Evolutionary conservation across 92 coral and sea anemone species (phyloP).

Genomic region (Epizoanthus stellaris): DNA sequence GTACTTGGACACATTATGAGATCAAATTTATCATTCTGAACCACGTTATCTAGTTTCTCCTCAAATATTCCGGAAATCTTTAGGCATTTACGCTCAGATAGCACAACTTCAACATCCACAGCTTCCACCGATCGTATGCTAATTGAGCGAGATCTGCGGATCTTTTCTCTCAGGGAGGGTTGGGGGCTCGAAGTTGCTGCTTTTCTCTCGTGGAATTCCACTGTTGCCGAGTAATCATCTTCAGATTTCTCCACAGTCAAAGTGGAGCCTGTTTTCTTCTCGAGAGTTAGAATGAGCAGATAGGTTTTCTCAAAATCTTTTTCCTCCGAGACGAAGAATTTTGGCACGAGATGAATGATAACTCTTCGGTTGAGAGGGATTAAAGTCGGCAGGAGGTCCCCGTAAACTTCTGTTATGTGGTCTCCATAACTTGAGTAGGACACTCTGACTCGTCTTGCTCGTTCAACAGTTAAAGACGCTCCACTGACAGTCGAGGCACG

Average conservation of each 20-base stretch:
- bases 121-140: constrained; percentile 27
- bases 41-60: constrained; percentile 20
- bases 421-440: constrained; percentile 34
- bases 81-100: constrained; percentile 8
- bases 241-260: constrained; percentile 16
- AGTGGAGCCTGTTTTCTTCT: constrained; percentile 15
- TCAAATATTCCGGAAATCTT: constrained; percentile 23
- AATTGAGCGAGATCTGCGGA: constrained; percentile 23
- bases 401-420: constrained; percentile 30
- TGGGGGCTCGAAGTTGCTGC: constrained; percentile 15
- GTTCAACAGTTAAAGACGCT: neutral
- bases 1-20: constrained; percentile 75
- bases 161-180: constrained; percentile 29
- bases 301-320: constrained; percentile 46
- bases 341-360: constrained; percentile 81
- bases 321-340: constrained; percentile 80
- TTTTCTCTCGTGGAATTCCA: constrained; percentile 62
- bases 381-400: constrained; percentile 53
- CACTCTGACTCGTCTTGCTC: constrained; percentile 16
- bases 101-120: neutral
- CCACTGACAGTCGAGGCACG: constrained; percentile 21
- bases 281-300: constrained; percentile 24
- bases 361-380: constrained; percentile 65
- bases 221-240: constrained; percentile 36
- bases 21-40: constrained; percentile 70